phyloP scores from a whole-genome alignment of 2,113 vertebrate species.

The Thymallus thymallus region DNA sequence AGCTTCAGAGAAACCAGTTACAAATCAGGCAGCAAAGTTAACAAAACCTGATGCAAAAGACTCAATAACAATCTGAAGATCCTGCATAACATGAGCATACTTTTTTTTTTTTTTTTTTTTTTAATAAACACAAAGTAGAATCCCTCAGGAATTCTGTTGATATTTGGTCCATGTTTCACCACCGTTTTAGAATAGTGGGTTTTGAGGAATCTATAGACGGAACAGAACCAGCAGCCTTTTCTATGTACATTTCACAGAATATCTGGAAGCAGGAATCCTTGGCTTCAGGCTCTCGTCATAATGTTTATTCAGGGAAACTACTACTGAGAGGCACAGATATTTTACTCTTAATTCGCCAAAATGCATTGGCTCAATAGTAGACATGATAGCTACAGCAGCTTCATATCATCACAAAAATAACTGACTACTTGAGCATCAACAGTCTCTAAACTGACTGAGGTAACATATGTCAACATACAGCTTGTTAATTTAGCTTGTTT shows the following conservation, averaged over 20 bases:
- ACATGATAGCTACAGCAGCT: slow-evolving; percentile 41
- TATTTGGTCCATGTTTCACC: slow-evolving; percentile 11
- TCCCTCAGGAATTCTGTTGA: neutral
- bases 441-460: slow-evolving; percentile 46
- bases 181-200: slow-evolving; percentile 16
- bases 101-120: slow-evolving; percentile 1
- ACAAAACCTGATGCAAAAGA: neutral
- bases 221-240: neutral
- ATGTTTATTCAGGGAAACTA: slow-evolving; percentile 1
- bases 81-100: slow-evolving; percentile 29
- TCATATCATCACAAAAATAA: slow-evolving; percentile 28
- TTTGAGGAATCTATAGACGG: slow-evolving; percentile 18
- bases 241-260: neutral
- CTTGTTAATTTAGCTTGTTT: slow-evolving; percentile 21
- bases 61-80: slow-evolving; percentile 20
- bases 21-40: neutral
- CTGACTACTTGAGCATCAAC: slow-evolving; percentile 9
- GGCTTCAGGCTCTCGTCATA: slow-evolving; percentile 21
- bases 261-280: slow-evolving; percentile 1
- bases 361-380: slow-evolving; percentile 22
- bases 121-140: slow-evolving; percentile 7
- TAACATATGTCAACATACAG: slow-evolving; percentile 44
- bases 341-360: neutral
- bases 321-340: slow-evolving; percentile 16
- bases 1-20: slow-evolving; percentile 15